phyloP scores from a whole-genome alignment of 2,797 vertebrate genomes.

The Poliocrania exsul region DNA sequence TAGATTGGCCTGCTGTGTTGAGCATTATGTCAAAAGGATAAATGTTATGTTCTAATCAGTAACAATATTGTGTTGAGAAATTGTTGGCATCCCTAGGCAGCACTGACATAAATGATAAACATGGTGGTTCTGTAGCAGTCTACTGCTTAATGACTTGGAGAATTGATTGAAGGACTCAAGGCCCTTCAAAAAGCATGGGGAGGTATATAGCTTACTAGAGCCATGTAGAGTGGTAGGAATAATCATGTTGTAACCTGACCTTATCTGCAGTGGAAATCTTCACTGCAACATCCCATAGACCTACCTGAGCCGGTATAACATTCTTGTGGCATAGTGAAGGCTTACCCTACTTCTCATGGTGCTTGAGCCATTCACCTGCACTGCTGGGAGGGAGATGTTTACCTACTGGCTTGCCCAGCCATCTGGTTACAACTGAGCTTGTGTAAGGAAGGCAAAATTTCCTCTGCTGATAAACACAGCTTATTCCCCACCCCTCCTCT shows the following conservation, averaged over 20 bases:
- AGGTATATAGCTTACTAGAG: background rate
- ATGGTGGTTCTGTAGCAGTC: background rate
- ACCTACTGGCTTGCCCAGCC: background rate
- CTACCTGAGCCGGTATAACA: background rate
- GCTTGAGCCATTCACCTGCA: background rate
- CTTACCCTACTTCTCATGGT: background rate
- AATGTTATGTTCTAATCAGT: constrained; percentile 18
- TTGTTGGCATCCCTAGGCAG: background rate
- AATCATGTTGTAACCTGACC: background rate
- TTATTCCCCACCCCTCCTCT: background rate
- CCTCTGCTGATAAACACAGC: background rate
- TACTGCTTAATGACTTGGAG: background rate
- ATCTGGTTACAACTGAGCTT: background rate
- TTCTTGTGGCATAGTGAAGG: accelerated
- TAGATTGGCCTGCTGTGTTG: background rate
- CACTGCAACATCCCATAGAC: background rate
- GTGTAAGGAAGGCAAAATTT: background rate
- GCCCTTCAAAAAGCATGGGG: background rate
- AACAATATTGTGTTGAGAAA: background rate
- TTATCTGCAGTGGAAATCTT: background rate
- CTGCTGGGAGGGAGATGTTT: background rate
- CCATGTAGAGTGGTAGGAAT: background rate
- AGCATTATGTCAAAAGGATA: constrained; percentile 15
- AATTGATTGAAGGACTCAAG: background rate
- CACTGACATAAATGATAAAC: background rate